phyloP scores from a whole-genome alignment of 2,888 invertebrate species.

The Drosophila picticornis region DNA sequence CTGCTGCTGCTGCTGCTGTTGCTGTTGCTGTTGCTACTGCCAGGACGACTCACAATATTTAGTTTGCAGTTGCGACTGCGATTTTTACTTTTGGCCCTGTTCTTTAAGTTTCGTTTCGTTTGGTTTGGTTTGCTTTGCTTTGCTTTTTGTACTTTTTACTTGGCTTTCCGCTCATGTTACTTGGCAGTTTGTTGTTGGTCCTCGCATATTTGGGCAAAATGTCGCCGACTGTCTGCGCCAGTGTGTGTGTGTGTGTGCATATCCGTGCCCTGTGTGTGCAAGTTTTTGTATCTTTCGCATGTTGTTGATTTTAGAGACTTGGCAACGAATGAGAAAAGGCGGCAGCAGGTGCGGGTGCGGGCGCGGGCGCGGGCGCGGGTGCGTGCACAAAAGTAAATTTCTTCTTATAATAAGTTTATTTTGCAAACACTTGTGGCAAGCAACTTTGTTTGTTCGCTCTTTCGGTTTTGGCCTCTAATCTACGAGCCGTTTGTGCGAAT shows the following conservation, averaged over 20 bases:
- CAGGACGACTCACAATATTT: slow-evolving; percentile 63
- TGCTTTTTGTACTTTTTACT: slow-evolving; percentile 54
- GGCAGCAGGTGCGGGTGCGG: neutral
- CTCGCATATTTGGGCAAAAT: slow-evolving; percentile 69
- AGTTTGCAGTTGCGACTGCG: slow-evolving; percentile 81
- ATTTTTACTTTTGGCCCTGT: slow-evolving; percentile 69
- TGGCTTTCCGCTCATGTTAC: slow-evolving; percentile 61
- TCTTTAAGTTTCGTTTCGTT: slow-evolving; percentile 52
- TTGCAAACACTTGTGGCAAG: slow-evolving; percentile 82
- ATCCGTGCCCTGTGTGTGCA: slow-evolving; percentile 62
- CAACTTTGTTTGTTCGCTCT: slow-evolving; percentile 77
- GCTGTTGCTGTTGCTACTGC: slow-evolving; percentile 16
- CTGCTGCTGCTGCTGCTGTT: slow-evolving; percentile 19
- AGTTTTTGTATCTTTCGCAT: slow-evolving; percentile 78
- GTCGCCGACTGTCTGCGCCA: slow-evolving; percentile 71
- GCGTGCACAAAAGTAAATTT: slow-evolving; percentile 72
- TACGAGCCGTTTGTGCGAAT: slow-evolving; percentile 81
- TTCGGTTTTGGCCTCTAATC: slow-evolving; percentile 68
- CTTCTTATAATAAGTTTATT: slow-evolving; percentile 82
- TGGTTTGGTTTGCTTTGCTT: slow-evolving; percentile 38
- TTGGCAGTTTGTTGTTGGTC: slow-evolving; percentile 55
- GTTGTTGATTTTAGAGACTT: slow-evolving; percentile 81
- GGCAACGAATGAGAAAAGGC: slow-evolving; percentile 60
- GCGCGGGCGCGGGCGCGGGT: slow-evolving; percentile 4
- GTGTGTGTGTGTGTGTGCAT: slow-evolving; percentile 40